Percentiles rank a stretch among this genome's conserved stretches.
Evolutionary conservation across 2,888 invertebrate genomes (phyloP).

Genomic region (Vesta saturnalis): DNA sequence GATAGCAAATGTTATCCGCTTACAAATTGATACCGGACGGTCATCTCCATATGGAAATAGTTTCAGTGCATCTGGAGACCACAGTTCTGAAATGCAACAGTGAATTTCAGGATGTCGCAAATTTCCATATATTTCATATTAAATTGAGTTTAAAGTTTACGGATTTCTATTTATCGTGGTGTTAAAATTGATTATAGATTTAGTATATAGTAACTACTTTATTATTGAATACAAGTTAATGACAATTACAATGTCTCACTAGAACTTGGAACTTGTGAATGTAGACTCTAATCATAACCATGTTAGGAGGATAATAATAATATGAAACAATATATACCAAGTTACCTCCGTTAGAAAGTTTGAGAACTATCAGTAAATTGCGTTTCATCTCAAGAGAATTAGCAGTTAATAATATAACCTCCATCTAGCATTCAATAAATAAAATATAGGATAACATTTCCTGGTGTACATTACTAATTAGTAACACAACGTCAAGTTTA

Average conservation of each 20-base stretch:
- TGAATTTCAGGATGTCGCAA: slow-evolving; percentile 20
- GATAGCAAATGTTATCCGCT: slow-evolving; percentile 29
- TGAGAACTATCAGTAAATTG: slow-evolving; percentile 14
- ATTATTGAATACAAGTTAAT: neutral
- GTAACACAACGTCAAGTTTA: too few species aligned
- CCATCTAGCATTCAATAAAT: neutral
- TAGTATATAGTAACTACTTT: neutral
- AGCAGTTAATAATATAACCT: slow-evolving; percentile 16
- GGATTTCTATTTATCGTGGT: slow-evolving; percentile 23
- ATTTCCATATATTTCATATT: slow-evolving; percentile 21
- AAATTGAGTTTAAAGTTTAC: slow-evolving; percentile 25
- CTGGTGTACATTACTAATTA: too few species aligned
- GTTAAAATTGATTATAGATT: too few species aligned
- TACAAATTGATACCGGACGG: slow-evolving; percentile 40
- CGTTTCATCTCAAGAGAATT: slow-evolving; percentile 12
- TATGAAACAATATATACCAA: slow-evolving; percentile 4
- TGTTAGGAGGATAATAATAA: neutral
- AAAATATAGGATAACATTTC: neutral
- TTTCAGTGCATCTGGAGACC: slow-evolving; percentile 34
- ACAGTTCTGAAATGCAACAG: slow-evolving; percentile 22
- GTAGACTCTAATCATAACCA: neutral
- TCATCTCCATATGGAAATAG: slow-evolving; percentile 44
- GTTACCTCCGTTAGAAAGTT: slow-evolving; percentile 13
- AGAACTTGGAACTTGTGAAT: neutral
- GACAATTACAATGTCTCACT: neutral